A percentile compares a stretch with the other conserved stretches of the same genome.
Conservation (phyloP, 2,888 invertebrate species). For the Carabus problematicus region DNA sequence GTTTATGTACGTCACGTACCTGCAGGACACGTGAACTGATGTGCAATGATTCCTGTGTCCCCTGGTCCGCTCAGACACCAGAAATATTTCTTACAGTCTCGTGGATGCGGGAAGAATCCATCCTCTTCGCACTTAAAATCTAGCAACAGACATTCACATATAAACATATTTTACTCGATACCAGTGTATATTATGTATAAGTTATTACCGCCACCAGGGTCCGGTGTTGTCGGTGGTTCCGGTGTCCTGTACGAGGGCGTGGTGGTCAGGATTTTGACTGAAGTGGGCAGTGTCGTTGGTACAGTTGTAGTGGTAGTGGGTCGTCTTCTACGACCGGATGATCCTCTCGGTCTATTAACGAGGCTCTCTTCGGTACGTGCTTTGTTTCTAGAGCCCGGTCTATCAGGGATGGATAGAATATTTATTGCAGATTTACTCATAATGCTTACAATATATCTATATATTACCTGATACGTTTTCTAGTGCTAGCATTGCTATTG, state of each 20-base stretch:
- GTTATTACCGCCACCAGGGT: slow-evolving; percentile 78
- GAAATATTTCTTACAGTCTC: slow-evolving; percentile 93
- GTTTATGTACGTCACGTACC: too few species aligned
- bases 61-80: slow-evolving; percentile 93
- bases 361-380: background rate
- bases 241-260: slow-evolving; percentile 69
- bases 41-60: slow-evolving; percentile 87
- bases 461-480: slow-evolving; percentile 32
- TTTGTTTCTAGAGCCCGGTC: slow-evolving; percentile 38
- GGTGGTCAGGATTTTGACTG: slow-evolving; percentile 61
- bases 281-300: slow-evolving; percentile 54
- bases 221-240: slow-evolving; percentile 88
- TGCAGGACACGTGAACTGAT: slow-evolving; percentile 92
- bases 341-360: background rate
- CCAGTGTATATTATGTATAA: background rate
- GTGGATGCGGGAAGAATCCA: slow-evolving; percentile 90
- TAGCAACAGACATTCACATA: slow-evolving; percentile 55
- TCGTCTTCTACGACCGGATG: slow-evolving; percentile 17
- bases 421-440: too few species aligned
- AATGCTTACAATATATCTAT: too few species aligned
- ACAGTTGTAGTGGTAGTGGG: slow-evolving; percentile 24
- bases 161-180: slow-evolving; percentile 18
- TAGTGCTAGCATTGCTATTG: too few species aligned
- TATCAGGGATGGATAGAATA: too few species aligned
- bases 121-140: slow-evolving; percentile 93